Evolutionary conservation across 2,888 invertebrate species (phyloP), one percentile per base, ranked within the genome.

Genomic region (Agrilus biguttatus): DNA sequence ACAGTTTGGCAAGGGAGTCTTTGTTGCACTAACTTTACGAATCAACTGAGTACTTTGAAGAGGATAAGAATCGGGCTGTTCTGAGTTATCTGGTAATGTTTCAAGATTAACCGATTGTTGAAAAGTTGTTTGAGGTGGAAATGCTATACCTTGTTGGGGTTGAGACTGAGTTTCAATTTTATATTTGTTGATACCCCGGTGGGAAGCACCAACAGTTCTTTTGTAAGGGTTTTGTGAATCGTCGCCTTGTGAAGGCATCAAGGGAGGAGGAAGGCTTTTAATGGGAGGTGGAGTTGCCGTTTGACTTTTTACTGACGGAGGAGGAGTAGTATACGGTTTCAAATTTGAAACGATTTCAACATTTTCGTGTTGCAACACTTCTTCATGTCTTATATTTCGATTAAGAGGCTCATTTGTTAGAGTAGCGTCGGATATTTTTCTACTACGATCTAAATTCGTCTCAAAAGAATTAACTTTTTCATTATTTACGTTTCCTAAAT

Each of bases 11-110:
- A 41, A 33, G 12, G 46, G 39, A 8, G 49, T 45, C 43, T 45
- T 46, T 19, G 17, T 44, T 28, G n/a, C 36, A 39, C 33, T 41
- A 14, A 40, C 33, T 36, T 46, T 47, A 13, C 39, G 41, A 23
- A 33, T n/a, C 33, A 37, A 35, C 21, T 45, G 43, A 14, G 23
- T 52, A 38, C 42, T 52, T 28, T 55, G 53, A 28, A 28, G 28
- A 4, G 55, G 55, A 39, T 63, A 59, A 33, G 60, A 60, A 56
- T 77, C 78, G 0, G 77, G 76, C 43, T 76, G 70, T 59, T 81
- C 82, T 1, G 77, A 77, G 58, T 81, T 81, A 57, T 81, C 81
- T 2, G 79, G 77, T 4, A 76, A 69, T 5, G 75, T 75, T 62
- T 80, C 79, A 47, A 79, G 66, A 60, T 80, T 79, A 4, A 75